Percentiles rank a stretch among this genome's conserved stretches.
Evolutionary conservation across 2,888 invertebrate species (phyloP).

Genomic region (Leptarthrus brevirostris): DNA sequence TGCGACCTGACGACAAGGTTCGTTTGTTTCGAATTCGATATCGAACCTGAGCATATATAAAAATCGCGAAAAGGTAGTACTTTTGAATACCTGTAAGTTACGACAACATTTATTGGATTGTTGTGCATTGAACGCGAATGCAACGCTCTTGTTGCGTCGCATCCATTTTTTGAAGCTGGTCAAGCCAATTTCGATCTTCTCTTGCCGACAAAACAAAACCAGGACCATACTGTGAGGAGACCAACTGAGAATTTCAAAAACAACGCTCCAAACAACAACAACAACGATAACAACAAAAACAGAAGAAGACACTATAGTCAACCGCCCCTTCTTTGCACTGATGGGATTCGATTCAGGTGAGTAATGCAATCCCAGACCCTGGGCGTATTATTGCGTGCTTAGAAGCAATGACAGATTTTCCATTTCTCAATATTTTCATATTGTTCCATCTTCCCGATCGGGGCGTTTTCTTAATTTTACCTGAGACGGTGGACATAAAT

Average conservation of each 20-base stretch:
- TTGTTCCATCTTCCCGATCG: constrained; percentile 48
- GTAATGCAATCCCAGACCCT: constrained; percentile 38
- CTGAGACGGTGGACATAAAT: constrained; percentile 44
- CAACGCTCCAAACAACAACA: background rate
- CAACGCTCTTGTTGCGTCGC: constrained; percentile 5
- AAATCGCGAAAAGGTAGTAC: background rate
- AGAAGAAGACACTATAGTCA: background rate
- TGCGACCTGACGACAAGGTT: constrained; percentile 13
- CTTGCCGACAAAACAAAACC: constrained; percentile 8
- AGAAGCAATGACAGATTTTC: constrained; percentile 56
- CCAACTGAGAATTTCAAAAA: constrained; percentile 5
- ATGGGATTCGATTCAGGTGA: constrained; percentile 37
- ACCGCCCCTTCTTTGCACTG: constrained; percentile 37
- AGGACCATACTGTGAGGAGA: constrained; percentile 13
- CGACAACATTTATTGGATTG: constrained; percentile 8
- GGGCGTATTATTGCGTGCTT: constrained; percentile 55
- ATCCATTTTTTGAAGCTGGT: constrained; percentile 5
- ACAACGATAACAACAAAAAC: background rate
- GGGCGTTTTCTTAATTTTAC: constrained; percentile 48
- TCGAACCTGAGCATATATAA: background rate
- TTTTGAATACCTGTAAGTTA: background rate
- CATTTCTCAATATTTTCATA: constrained; percentile 56
- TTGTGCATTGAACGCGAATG: background rate
- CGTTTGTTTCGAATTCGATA: constrained; percentile 10
- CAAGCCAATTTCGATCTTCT: no score